These are phyloP conservation scores for Tipula unca DNA, from an alignment of 2,888 invertebrate species.

Conservation along the genomic window DNA sequence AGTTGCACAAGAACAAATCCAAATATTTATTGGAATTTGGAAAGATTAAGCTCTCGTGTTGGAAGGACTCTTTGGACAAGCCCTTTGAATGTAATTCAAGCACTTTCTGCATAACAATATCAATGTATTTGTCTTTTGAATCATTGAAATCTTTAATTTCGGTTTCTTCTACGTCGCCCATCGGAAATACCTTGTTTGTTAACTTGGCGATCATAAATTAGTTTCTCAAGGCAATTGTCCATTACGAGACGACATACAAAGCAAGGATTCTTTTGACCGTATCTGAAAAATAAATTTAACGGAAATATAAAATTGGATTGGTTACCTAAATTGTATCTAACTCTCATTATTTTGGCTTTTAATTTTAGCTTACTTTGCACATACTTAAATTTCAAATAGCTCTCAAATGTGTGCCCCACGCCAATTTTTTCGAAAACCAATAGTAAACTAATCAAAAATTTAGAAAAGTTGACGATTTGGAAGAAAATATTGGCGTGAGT, in stretches of 20 bases:
- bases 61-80: slow-evolving; percentile 80
- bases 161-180: slow-evolving; percentile 78
- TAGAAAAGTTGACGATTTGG: too few species aligned
- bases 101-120: slow-evolving; percentile 71
- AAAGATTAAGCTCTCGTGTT: slow-evolving; percentile 94
- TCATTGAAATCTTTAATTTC: slow-evolving; percentile 66
- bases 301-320: too few species aligned
- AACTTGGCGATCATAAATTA: slow-evolving; percentile 97
- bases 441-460: too few species aligned
- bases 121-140: slow-evolving; percentile 64
- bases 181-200: slow-evolving; percentile 98
- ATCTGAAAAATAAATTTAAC: slow-evolving; percentile 47
- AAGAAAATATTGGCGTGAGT: too few species aligned
- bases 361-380: too few species aligned
- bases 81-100: slow-evolving; percentile 53
- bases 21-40: too few species aligned
- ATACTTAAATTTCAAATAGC: too few species aligned
- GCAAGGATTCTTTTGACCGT: slow-evolving; percentile 90
- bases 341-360: too few species aligned
- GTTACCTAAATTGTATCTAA: too few species aligned
- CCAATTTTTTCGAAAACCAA: too few species aligned
- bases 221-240: slow-evolving; percentile 94
- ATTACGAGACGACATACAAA: slow-evolving; percentile 95
- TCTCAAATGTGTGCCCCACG: too few species aligned
- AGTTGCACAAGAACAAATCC: too few species aligned